phyloP scores from a whole-genome alignment of 1,140 invertebrate species.

The Cyphomyrmex costatus region DNA sequence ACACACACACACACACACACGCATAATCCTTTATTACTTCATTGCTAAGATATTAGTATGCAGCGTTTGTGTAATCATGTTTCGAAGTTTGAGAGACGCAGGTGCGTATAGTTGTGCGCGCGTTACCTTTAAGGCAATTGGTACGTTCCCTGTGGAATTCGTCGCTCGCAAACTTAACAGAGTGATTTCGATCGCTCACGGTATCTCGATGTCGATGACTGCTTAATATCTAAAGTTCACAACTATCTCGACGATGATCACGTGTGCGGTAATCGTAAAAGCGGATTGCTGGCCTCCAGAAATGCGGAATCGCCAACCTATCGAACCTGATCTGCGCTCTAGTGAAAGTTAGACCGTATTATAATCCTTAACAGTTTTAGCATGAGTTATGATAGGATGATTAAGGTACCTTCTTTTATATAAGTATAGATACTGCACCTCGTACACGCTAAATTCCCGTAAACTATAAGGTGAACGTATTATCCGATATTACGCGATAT shows the following conservation, averaged over 20 bases:
- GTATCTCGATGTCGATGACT: background rate
- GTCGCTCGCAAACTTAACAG: background rate
- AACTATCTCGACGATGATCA: background rate
- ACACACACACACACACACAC: background rate
- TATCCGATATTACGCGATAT: background rate
- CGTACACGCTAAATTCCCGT: background rate
- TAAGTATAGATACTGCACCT: background rate
- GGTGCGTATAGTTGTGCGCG: background rate
- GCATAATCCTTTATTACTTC: background rate
- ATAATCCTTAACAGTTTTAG: background rate
- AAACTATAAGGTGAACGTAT: background rate
- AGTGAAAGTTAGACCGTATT: conserved; percentile 52
- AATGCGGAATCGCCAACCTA: conserved; percentile 48
- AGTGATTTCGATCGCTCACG: conserved; percentile 20
- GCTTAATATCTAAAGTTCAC: background rate
- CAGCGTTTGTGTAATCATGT: background rate
- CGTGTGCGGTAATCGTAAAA: conserved; percentile 15
- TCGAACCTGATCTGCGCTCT: conserved; percentile 25
- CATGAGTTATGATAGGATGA: conserved; percentile 22
- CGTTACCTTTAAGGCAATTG: background rate
- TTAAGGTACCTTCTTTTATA: background rate
- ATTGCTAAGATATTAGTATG: background rate
- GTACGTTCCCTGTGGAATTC: background rate
- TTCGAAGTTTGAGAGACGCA: background rate
- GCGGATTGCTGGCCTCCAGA: conserved; percentile 13